Base-by-base conservation (phyloP, 2,888 invertebrate species). In the Criorhina ranunculi region DNA sequence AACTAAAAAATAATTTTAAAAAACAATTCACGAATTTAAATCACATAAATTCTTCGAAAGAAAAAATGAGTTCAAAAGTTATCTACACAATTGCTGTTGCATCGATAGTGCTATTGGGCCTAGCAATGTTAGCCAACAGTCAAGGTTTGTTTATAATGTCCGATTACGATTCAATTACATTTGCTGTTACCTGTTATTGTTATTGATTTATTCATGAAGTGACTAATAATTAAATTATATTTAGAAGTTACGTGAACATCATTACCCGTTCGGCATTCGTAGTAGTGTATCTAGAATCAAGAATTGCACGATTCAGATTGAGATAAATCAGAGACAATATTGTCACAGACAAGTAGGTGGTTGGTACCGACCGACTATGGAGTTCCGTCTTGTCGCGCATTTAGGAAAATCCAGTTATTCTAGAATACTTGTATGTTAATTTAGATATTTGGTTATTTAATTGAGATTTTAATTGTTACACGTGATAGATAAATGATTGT, bases 221-320 rank as follows among this genome's bases (percentile, higher is more conserved):
- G 57, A 53, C 31, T 59, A n/a, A 51, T 37, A 59, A 57, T 62
- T 57, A 49, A 57, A 64, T 64, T 64, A 77, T 73, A 78, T 73
- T 42, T 83, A 83, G 72, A 78, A 62, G 62, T 78, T 83, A 83
- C 82, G 82, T 78, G 72, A 78, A 29, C 49, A 53, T 62, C 29
- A 24, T 64, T 53, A 11, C n/a, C 35, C 15, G 35, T 35, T 17
- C 35, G 66, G 19, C 40, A 49, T 62, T 15, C n/a, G n/a, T n/a
- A n/a, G 40, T 42, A 33, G 24, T 31, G 11, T 33, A 59, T 49
- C 37, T 24, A 44, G 31, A 49, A 24, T 55, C 17, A 11, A 5
- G 17, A 44, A 33, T 49, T 37, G 35, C 60, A 53, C 31, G 62
- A 62, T 44, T 33, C 2, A 44, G 42, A 35, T 35, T 57, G 55